Percentiles rank a stretch among this genome's conserved stretches.
These are phyloP conservation scores for Myrmecobius fasciatus DNA, from an alignment of 2,113 vertebrate genomes.

Conservation along the genomic window DNA sequence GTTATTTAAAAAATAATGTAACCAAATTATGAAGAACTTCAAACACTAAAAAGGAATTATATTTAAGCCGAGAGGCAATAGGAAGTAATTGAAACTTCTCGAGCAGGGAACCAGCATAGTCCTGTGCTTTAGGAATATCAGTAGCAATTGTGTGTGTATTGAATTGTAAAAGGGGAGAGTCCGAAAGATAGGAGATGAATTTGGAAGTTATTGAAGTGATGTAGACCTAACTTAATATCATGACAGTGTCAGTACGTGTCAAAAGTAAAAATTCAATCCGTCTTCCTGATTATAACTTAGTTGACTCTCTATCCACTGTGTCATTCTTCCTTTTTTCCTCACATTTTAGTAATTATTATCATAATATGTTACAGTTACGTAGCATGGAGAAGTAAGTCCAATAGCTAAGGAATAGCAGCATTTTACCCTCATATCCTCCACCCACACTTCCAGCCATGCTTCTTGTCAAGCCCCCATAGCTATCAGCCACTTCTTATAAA, in stretches of 20 bases:
- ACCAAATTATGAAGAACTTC: background rate
- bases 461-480: background rate
- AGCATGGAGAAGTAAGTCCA: background rate
- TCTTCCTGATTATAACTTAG: background rate
- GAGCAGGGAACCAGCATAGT: background rate
- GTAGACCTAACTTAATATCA: background rate
- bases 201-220: background rate
- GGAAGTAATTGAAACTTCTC: background rate
- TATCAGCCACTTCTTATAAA: background rate
- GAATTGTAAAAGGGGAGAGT: background rate
- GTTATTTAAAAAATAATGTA: background rate
- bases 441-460: background rate
- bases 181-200: background rate
- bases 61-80: background rate
- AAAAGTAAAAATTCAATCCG: background rate
- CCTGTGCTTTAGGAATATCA: background rate
- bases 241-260: background rate
- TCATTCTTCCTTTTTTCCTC: background rate
- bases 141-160: background rate
- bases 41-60: background rate
- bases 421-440: background rate
- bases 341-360: background rate
- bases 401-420: background rate
- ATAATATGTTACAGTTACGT: background rate
- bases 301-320: background rate